Conservation (phyloP, 2,797 vertebrate species). For the Anableps anableps region DNA sequence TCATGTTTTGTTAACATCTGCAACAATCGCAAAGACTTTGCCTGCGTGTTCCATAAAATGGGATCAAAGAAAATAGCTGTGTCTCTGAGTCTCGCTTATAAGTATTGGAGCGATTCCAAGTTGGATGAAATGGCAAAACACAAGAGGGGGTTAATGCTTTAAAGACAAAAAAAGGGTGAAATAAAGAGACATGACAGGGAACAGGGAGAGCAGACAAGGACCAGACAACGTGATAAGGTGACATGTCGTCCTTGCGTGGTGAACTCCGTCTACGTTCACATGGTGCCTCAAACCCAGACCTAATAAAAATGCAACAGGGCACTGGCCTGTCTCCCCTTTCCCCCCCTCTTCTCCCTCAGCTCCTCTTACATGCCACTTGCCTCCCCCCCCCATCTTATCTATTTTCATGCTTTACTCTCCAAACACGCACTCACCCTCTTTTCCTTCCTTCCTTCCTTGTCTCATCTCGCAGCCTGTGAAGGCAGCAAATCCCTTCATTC, state of each 20-base stretch:
- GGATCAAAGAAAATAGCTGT: not conserved
- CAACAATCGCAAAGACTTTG: slow-evolving; percentile 8
- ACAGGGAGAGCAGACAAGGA: slow-evolving; percentile 22
- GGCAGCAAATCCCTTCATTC: slow-evolving; percentile 13
- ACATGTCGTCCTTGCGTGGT: slow-evolving; percentile 47
- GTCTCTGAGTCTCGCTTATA: not conserved
- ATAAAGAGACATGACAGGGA: slow-evolving; percentile 1
- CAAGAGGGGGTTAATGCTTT: not conserved
- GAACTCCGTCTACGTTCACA: slow-evolving; percentile 52
- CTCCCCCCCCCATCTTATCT: slow-evolving; percentile 40
- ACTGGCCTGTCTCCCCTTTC: not conserved
- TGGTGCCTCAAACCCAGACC: slow-evolving; percentile 42
- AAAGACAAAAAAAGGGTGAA: not conserved
- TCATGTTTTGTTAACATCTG: not conserved
- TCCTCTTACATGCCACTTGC: slow-evolving; percentile 1
- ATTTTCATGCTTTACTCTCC: slow-evolving; percentile 47
- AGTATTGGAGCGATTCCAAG: not conserved
- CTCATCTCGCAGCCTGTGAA: slow-evolving; percentile 10
- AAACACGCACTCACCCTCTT: slow-evolving; percentile 39
- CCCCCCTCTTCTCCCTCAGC: slow-evolving; percentile 9
- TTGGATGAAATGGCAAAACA: not conserved
- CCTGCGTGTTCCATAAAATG: slow-evolving; percentile 3
- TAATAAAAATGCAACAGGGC: slow-evolving; percentile 65
- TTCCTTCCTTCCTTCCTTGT: slow-evolving; percentile 32
- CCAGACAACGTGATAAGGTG: slow-evolving; percentile 43